Conservation (phyloP, 2,888 invertebrate species). For the Cephus runcator region DNA sequence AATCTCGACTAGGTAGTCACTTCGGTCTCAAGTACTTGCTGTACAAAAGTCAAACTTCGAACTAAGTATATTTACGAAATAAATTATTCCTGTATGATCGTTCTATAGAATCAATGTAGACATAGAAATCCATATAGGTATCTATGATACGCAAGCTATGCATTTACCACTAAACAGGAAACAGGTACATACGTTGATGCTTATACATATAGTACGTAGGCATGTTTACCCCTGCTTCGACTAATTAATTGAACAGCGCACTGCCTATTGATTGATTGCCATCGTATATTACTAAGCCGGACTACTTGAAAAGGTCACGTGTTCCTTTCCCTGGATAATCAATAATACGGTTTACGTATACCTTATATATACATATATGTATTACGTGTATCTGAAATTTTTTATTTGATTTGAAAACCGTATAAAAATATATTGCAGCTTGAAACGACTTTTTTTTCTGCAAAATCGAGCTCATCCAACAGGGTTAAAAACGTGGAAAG, state of each 20-base stretch:
- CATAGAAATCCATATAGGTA: background rate
- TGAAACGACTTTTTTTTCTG: background rate
- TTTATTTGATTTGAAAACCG: background rate
- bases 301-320: background rate
- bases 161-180: background rate
- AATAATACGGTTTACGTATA: constrained; percentile 21
- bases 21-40: background rate
- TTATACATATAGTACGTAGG: background rate
- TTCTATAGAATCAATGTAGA: background rate
- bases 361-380: background rate
- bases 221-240: constrained; percentile 25
- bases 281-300: background rate
- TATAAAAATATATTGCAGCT: background rate
- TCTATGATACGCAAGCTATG: background rate
- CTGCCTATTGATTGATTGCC: background rate
- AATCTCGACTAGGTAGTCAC: background rate
- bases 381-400: background rate
- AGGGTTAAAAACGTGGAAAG: background rate
- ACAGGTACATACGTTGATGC: background rate
- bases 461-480: background rate
- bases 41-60: background rate
- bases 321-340: background rate
- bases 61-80: background rate
- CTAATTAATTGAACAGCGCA: constrained; percentile 25
- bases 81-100: background rate